Percentiles rank a stretch among this genome's conserved stretches.
These are phyloP conservation scores for Philopotamus ludificatus DNA, from an alignment of 1,140 invertebrate species.

Conservation along the genomic window DNA sequence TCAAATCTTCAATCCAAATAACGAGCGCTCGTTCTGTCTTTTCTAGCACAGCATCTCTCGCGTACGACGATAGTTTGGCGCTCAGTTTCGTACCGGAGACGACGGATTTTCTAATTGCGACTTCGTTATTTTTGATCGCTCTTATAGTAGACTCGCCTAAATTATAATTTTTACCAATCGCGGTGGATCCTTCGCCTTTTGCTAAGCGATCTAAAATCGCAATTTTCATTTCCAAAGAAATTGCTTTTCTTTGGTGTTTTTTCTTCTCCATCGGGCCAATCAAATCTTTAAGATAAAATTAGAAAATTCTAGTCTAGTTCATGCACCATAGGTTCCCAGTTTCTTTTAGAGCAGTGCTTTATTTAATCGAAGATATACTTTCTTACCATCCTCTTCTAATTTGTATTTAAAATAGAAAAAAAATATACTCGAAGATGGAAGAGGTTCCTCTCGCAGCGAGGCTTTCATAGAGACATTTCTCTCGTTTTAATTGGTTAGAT, in stretches of 20 bases:
- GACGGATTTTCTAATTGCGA: constrained; percentile 16
- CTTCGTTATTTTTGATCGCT: constrained; percentile 24
- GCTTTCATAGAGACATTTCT: too few species aligned
- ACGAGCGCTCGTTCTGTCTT: constrained; percentile 20
- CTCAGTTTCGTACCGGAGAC: constrained; percentile 12
- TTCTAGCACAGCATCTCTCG: constrained; percentile 22
- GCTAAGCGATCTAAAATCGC: constrained; percentile 13
- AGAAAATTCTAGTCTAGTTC: too few species aligned
- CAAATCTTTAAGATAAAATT: too few species aligned
- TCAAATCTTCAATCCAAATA: constrained; percentile 20
- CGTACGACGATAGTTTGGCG: constrained; percentile 10
- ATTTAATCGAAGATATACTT: too few species aligned
- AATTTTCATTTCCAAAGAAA: constrained; percentile 2
- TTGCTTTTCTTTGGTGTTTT: constrained; percentile 1
- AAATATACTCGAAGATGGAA: too few species aligned
- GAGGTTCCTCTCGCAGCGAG: too few species aligned
- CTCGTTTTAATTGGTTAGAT: too few species aligned
- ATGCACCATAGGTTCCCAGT: too few species aligned
- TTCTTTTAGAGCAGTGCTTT: too few species aligned
- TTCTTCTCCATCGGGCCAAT: too few species aligned
- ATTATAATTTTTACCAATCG: neutral
- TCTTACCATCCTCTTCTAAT: too few species aligned
- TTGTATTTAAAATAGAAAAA: too few species aligned
- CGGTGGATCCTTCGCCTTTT: neutral
- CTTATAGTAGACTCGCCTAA: constrained; percentile 18